Base-by-base conservation (phyloP, 2,888 invertebrate genomes). In the Branchellion lobata region DNA sequence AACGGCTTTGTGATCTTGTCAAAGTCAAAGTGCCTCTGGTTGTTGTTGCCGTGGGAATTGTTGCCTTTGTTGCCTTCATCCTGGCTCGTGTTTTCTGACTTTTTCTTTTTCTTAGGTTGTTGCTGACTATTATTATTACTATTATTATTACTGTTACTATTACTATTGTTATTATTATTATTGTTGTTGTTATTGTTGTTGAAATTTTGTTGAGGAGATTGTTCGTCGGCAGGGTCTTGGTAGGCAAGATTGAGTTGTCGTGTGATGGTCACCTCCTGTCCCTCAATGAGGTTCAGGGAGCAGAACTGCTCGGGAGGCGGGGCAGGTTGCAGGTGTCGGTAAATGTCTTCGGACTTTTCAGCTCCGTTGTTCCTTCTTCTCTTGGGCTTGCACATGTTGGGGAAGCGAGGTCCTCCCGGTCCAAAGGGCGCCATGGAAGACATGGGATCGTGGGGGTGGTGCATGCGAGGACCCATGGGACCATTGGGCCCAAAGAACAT, bases 291-390 rank as follows among this genome's bases (percentile, higher is more conserved):
- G 90, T 94, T 95, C 86, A 95, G 91, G 90, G 95, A 96, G 84
- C 94, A 94, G 87, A 96, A 95, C 90, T 95, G 95, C 89, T 95
- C 95, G 80, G 96, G 96, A 83, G 95, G 95, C 83, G 96, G 95
- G 85, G 96, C 95, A 82, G 95, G 95, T 82, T 87, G 87, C 47
- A 87, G 83, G 81, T 86, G 86, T 84, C 86, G 86, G 82, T 86
- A 86, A 93, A 95, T 94, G 86, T 95, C 90, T 88, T 94, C 95
- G 78, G 85, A 83, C 78, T 86, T 86, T 24, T 85, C 86, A 80
- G 85, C 85, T 21, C 34, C 79, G 14, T 78, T 72, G 82, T 85
- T 86, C 14, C 81, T 79, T n/a, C 79, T 75, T 80, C 86, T 85
- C 68, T 84, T 84, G 8, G 82, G 81, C 36, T 83, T 84, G 61